Evolutionary conservation across 2,797 vertebrate genomes (phyloP).

Genomic region (Notolepis coatsorum): DNA sequence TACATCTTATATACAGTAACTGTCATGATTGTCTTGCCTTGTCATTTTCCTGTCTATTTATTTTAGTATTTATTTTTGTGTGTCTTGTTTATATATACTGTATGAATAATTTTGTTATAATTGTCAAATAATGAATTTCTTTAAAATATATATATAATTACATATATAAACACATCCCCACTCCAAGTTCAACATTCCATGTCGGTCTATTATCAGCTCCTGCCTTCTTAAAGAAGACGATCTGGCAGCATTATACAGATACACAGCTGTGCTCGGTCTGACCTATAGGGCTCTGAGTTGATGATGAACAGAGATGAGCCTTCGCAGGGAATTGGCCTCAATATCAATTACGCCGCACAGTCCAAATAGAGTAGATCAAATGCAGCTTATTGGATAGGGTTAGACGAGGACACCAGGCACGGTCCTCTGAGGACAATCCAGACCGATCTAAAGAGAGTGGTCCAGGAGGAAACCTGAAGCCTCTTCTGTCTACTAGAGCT

Average conservation of each 20-base stretch:
- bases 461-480: too few species aligned
- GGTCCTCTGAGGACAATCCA: constrained; percentile 20
- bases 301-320: constrained; percentile 22
- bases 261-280: constrained; percentile 45
- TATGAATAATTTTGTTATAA: too few species aligned
- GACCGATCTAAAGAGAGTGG: too few species aligned
- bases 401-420: constrained; percentile 34
- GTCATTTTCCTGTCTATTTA: too few species aligned
- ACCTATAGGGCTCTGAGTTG: constrained; percentile 8
- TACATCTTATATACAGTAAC: too few species aligned
- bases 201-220: constrained; percentile 7
- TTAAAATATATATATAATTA: too few species aligned
- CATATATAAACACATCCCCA: constrained; percentile 41
- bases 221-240: constrained; percentile 28
- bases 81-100: too few species aligned
- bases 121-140: too few species aligned
- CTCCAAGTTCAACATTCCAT: constrained; percentile 4
- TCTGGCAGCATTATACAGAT: constrained; percentile 25
- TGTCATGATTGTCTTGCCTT: too few species aligned
- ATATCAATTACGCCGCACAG: constrained; percentile 46
- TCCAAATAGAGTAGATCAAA: constrained; percentile 61
- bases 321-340: constrained; percentile 18
- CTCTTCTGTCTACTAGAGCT: constrained; percentile 35
- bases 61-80: too few species aligned
- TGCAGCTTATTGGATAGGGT: constrained; percentile 32